Conservation (phyloP, 2,888 invertebrate species). For the Liodrosophila aerea region DNA sequence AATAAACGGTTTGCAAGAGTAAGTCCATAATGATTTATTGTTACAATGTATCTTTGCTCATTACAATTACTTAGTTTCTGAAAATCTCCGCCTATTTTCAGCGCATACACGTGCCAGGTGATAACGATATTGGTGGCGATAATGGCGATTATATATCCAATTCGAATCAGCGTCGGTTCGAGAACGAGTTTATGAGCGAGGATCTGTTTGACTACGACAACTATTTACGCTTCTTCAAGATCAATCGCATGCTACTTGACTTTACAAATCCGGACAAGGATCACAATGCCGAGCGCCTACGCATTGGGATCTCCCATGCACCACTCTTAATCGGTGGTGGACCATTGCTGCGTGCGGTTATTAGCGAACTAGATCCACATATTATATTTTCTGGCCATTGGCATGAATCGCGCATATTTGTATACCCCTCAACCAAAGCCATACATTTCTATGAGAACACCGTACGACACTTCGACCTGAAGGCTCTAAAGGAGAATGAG, state of each 20-base stretch:
- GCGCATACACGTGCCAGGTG: slow-evolving; percentile 95
- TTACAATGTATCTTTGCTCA: background rate
- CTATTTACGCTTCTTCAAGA: slow-evolving; percentile 87
- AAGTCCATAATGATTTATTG: slow-evolving; percentile 16
- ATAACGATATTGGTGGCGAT: slow-evolving; percentile 99
- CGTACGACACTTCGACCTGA: slow-evolving; percentile 77
- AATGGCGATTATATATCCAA: slow-evolving; percentile 86
- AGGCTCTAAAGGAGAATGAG: slow-evolving; percentile 74
- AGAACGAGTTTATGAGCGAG: slow-evolving; percentile 88
- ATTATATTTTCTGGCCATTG: slow-evolving; percentile 88
- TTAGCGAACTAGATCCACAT: slow-evolving; percentile 87
- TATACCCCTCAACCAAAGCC: slow-evolving; percentile 80
- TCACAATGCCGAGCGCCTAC: slow-evolving; percentile 73
- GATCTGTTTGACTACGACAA: slow-evolving; percentile 85
- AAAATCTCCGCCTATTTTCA: slow-evolving; percentile 82
- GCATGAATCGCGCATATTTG: slow-evolving; percentile 83
- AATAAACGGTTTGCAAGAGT: slow-evolving; percentile 78
- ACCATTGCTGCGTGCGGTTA: slow-evolving; percentile 83
- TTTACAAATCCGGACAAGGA: slow-evolving; percentile 84
- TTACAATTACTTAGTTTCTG: slow-evolving; percentile 60
- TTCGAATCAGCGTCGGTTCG: slow-evolving; percentile 88
- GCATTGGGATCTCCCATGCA: slow-evolving; percentile 89
- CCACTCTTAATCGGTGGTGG: slow-evolving; percentile 83
- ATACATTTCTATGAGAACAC: slow-evolving; percentile 79
- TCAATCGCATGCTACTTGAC: slow-evolving; percentile 87